phyloP scores from a whole-genome alignment of 2,888 invertebrate species.

The Drosophila paranaensis region DNA sequence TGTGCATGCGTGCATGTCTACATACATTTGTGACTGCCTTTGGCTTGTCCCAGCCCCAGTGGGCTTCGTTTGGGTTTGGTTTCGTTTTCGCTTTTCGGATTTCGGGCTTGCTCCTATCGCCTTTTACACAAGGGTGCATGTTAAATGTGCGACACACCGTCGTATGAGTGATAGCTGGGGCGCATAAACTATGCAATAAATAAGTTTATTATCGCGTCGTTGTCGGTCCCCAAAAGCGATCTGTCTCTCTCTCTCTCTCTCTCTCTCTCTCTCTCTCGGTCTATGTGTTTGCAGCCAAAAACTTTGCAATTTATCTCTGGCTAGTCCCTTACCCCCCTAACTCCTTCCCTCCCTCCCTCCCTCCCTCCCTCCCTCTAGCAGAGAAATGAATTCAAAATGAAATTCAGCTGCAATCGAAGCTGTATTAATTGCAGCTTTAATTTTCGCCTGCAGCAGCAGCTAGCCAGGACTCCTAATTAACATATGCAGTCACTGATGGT shows the following conservation, averaged over 20 bases:
- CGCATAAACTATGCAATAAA: slow-evolving; percentile 82
- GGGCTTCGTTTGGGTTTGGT: slow-evolving; percentile 8
- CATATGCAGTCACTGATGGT: neutral
- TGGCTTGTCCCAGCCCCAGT: slow-evolving; percentile 16
- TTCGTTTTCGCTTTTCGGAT: slow-evolving; percentile 17
- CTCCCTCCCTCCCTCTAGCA: neutral
- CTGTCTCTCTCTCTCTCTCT: neutral
- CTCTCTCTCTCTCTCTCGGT: neutral
- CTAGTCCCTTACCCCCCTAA: neutral
- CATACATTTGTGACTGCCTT: neutral
- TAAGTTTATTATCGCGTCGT: slow-evolving; percentile 77
- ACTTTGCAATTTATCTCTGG: slow-evolving; percentile 38
- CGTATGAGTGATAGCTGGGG: slow-evolving; percentile 77
- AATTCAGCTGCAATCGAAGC: slow-evolving; percentile 5
- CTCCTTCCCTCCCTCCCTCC: neutral
- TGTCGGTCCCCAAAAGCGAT: slow-evolving; percentile 34
- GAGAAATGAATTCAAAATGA: neutral
- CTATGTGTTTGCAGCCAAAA: slow-evolving; percentile 19
- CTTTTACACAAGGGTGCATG: slow-evolving; percentile 74
- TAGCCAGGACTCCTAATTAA: neutral
- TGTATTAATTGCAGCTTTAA: slow-evolving; percentile 8
- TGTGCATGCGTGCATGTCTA: slow-evolving; percentile 2
- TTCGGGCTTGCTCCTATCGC: slow-evolving; percentile 52
- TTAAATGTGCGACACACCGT: slow-evolving; percentile 71
- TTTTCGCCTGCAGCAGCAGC: neutral